Base-by-base conservation (phyloP, 2,888 invertebrate genomes). In the Cistogaster globosa region DNA sequence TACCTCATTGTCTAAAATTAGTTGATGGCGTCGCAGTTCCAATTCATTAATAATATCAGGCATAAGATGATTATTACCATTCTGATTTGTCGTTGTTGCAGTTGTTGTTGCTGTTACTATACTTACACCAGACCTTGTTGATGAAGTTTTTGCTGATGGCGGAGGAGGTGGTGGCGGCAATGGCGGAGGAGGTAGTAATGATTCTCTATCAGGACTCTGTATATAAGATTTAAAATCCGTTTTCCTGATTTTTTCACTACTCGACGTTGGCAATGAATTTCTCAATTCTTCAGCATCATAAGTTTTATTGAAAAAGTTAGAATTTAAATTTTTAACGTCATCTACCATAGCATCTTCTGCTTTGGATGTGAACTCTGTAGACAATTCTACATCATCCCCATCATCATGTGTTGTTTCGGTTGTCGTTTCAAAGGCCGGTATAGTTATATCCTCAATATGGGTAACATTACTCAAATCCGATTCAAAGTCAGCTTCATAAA, bases 1-100 rank as follows among this genome's bases (percentile, higher is more conserved):
- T 91, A 95, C 95, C 93, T 95, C 95, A 90, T 94, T 94, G 89
- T 95, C 95, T 57, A 95, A 94, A 89, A 94, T 94, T 68, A 95
- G 91, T 90, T 95, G 94, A 88, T 95, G 94, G 83, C 94, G 93
- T 63, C 95, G 93, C 86, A 94, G 93, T 90, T 95, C 95, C 20
- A 95, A 95, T 91, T 95, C 95, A 87, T 92, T 93, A 62, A 92
- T 93, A 81, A 93, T 91, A 78, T 90, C 90, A 4, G 91, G 91
- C 90, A 90, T 90, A 16, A 90, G 78, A 58, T 86, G 82, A 74
- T 26, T 84, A 36, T 18, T 77, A 45, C 26, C 82, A 55, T 32
- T 80, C 36, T 62, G 86, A 6, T 45, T 45, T 16, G 60, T 55
- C 26, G 26, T 26, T 26, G 26, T 26, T 26, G 26, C 4, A 4